Evolutionary conservation across 2,113 vertebrate species (phyloP).

Genomic region (Oostethus manadensis): DNA sequence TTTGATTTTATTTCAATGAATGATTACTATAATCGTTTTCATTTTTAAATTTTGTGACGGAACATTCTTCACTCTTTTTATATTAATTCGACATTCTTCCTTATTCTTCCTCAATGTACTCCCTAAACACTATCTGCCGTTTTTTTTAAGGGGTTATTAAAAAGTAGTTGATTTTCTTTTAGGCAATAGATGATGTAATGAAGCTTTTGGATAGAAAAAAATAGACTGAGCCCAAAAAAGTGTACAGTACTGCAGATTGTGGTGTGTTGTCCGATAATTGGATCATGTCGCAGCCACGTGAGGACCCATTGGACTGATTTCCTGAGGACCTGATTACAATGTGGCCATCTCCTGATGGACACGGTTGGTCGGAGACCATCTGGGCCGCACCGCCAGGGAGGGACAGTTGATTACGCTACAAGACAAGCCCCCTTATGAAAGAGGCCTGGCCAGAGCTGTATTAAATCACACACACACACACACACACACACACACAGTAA

Average conservation of each 20-base stretch:
- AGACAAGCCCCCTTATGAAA: conserved; percentile 66
- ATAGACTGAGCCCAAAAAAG: too few relatives aligned
- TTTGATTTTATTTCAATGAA: too few relatives aligned
- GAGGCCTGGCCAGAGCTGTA: conserved; percentile 42
- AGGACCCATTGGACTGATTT: conserved; percentile 30
- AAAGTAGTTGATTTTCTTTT: too few relatives aligned
- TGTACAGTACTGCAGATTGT: neutral
- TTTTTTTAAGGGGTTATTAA: too few relatives aligned
- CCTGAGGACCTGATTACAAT: conserved; percentile 44
- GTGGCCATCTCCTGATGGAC: conserved; percentile 6
- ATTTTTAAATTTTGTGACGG: too few relatives aligned
- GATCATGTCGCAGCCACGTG: neutral
- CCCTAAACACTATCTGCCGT: too few relatives aligned
- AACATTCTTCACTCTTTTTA: too few relatives aligned
- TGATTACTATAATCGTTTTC: too few relatives aligned
- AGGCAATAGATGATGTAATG: too few relatives aligned
- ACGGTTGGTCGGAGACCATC: conserved; percentile 58
- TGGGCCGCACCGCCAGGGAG: conserved; percentile 39
- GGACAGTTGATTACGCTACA: conserved; percentile 59
- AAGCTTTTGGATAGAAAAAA: too few relatives aligned
- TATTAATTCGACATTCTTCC: too few relatives aligned
- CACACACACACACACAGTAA: conserved; percentile 31
- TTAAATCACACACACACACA: conserved; percentile 52
- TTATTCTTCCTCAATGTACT: too few relatives aligned
- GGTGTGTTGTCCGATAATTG: neutral